phyloP scores from a whole-genome alignment of 2,797 vertebrate genomes.

The Smutsia gigantea region DNA sequence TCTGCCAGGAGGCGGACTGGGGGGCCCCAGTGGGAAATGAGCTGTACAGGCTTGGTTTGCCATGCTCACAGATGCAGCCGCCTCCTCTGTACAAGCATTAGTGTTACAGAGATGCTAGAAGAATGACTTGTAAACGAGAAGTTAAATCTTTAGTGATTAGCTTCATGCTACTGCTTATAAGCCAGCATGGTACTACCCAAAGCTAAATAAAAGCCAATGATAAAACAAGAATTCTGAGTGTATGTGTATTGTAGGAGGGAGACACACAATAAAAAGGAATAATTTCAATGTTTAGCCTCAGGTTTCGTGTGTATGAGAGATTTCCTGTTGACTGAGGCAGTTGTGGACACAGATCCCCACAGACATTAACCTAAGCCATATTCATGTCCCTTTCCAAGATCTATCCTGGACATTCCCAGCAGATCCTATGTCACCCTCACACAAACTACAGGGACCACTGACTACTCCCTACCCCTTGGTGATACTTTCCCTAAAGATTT shows the following conservation, averaged over 20 bases:
- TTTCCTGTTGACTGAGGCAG: background rate
- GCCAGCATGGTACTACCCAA: background rate
- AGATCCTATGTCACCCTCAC: background rate
- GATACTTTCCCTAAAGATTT: background rate
- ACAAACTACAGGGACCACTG: background rate
- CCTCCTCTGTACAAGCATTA: background rate
- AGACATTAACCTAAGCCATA: background rate
- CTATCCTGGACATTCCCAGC: background rate
- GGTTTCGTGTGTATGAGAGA: background rate
- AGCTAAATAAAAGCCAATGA: background rate
- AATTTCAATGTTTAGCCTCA: background rate
- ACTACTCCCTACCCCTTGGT: background rate
- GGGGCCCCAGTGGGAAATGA: background rate
- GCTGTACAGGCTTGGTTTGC: background rate
- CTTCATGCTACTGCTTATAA: background rate
- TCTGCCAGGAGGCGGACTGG: background rate
- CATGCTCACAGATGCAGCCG: background rate
- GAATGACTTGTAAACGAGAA: constrained; percentile 9
- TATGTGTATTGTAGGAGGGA: no score
- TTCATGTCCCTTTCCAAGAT: background rate
- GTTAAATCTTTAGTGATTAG: background rate
- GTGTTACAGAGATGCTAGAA: background rate
- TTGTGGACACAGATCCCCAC: background rate
- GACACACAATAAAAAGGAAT: background rate
- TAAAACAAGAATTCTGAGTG: background rate